Evolutionary conservation across 2,113 vertebrate genomes (phyloP), one percentile per base, ranked within the genome.

Genomic region (Cavia aperea): DNA sequence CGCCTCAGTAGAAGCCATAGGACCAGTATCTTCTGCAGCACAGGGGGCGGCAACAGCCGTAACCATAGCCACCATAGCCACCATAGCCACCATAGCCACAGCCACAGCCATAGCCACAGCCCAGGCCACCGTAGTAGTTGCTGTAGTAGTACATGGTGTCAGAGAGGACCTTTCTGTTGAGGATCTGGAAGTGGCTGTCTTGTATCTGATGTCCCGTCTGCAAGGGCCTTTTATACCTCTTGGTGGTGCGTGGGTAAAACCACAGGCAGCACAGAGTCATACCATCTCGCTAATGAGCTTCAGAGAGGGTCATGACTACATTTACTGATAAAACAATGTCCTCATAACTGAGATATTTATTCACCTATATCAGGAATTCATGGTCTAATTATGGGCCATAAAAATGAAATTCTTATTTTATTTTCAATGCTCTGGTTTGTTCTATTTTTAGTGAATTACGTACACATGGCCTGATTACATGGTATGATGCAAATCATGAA

Each of bases 21-120:
- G 85, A 72, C 81, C 66, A 89, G 62, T 58, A 89, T 36, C 75
- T 94, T 86, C 93, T 58, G 51, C 0, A 86, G 75, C 15, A 86
- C 16, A 82, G 56, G 3, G 92, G 86, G n/a, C 0, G 4, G 15
- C 21, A 36, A 7, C 58, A 60, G 26, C 26, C n/a, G 11, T 63
- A 65, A 7, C 60, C 46, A 21, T 63, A 73, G 14, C 54, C 62
- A 13, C 62, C 21, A 70, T 70, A 70, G 66, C 62, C 62, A 63
- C 62, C 26, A 24, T 10, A 11, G 62, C 62, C 36, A 21, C 31
- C 39, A 24, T 66, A 68, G 8, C 62, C 49, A 24, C 43, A 77
- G 14, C 54, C 62, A 39, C 39, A 39, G 39, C 31, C 39, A 24
- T 66, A 68, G 8, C 62, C 49, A 31, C 43, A 77, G 14, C 54